Evolutionary conservation across 2,113 vertebrate genomes (phyloP).

Genomic region (Nerophis ophidion): DNA sequence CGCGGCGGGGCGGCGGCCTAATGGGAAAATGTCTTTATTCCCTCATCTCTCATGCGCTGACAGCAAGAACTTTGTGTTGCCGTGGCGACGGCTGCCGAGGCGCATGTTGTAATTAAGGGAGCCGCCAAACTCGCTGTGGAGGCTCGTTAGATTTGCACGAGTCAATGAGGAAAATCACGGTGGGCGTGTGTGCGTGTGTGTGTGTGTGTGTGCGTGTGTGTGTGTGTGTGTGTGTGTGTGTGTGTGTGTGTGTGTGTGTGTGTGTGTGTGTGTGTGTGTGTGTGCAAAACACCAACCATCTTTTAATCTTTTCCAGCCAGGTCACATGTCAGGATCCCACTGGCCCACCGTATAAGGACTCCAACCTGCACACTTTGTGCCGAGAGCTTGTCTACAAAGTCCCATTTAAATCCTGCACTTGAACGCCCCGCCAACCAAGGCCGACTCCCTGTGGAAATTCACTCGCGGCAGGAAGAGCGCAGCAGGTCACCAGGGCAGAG

Average conservation of each 20-base stretch:
- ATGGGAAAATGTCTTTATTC: conserved; percentile 59
- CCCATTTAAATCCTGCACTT: no score
- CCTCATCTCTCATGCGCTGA: conserved; percentile 53
- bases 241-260: not conserved
- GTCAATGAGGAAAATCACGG: conserved; percentile 56
- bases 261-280: not conserved
- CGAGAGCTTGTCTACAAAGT: not conserved
- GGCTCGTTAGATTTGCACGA: conserved; percentile 49
- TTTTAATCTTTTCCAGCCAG: no score
- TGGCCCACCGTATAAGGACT: no score
- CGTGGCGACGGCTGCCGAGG: conserved; percentile 46
- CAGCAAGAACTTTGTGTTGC: conserved; percentile 63
- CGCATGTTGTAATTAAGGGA: conserved; percentile 20
- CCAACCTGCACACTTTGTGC: no score
- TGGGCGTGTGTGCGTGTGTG: not conserved
- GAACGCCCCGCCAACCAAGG: no score
- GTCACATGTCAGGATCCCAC: no score
- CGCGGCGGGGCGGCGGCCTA: conserved; percentile 34
- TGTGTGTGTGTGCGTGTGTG: conserved; percentile 10
- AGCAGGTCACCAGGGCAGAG: not conserved
- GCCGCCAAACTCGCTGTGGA: conserved; percentile 41
- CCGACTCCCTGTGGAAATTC: no score
- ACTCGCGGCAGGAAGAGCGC: not conserved
- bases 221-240: conserved; percentile 11
- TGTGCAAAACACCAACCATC: no score